Base-by-base conservation (phyloP, 2,113 vertebrate genomes). In the Gasterosteus nipponicus region DNA sequence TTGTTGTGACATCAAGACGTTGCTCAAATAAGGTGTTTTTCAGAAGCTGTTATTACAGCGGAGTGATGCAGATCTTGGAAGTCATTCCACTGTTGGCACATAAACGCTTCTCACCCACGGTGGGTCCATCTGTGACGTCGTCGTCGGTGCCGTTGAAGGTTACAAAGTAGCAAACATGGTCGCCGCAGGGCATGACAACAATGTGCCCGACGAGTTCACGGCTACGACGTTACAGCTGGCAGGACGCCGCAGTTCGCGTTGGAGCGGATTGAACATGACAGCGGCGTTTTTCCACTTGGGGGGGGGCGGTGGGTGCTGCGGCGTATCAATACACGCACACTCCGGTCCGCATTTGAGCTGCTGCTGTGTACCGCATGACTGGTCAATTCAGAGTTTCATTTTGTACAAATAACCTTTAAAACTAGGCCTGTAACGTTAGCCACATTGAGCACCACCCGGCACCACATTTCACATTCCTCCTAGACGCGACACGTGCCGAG, bases 361-460 rank as follows among this genome's bases (percentile, higher is more conserved):
- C 35, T 38, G 58, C 18, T 31, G 49, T 77, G 33, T 70, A 60
- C 77, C 63, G 82, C 75, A 77, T 64, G 83, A 85, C 85, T 85
- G 78, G 85, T 89, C 86, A 82, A 92, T 91, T 94, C 93, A 82
- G 12, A 12, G 26, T 29, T 29, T 44, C 4, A 91, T 91, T 94
- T 94, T 82, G 12, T 84, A 92, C 92, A 90, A 94, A 92, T 93
- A 91, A 93, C 92, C 92, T 91, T 93, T 90, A 89, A 80, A 89
- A 86, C 89, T 86, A 93, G 93, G 93, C 93, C 92, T 90, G 89
- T 90, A 38, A 38, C 35, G 35, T 38, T 38, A 73, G 91, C 91
- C 93, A 92, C 92, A 92, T 92, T 78, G 83, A 92, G 90, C 89
- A 75, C 87, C 81, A 86, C 89, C 89, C 56, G 60, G 81, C 84